Evolutionary conservation across 2,113 vertebrate species (phyloP).

Genomic region (Siniperca knerii): DNA sequence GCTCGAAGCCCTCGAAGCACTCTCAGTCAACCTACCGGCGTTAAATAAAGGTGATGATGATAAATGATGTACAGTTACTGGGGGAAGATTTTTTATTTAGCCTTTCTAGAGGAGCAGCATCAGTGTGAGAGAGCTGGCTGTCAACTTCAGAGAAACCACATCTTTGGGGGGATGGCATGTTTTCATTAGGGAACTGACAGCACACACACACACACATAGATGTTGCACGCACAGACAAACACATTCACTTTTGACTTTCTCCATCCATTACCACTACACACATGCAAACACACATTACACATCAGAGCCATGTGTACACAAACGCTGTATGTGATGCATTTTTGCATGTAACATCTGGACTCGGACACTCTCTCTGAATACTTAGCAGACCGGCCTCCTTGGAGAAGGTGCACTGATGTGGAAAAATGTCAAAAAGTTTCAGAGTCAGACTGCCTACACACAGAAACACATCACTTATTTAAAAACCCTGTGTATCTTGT

Average conservation of each 20-base stretch:
- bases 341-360: constrained; percentile 49
- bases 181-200: constrained; percentile 41
- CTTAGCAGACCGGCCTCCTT: background rate
- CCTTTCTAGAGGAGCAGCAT: constrained; percentile 34
- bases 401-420: constrained; percentile 31
- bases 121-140: constrained; percentile 26
- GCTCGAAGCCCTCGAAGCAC: constrained; percentile 18
- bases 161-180: constrained; percentile 46
- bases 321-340: constrained; percentile 26
- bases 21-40: background rate
- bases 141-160: constrained; percentile 50
- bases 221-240: background rate
- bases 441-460: constrained; percentile 27
- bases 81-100: constrained; percentile 47
- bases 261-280: background rate
- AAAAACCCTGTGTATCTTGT: background rate
- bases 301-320: background rate
- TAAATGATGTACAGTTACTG: constrained; percentile 49
- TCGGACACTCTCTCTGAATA: constrained; percentile 6
- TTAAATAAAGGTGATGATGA: constrained; percentile 54
- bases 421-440: constrained; percentile 47
- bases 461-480: constrained; percentile 21
- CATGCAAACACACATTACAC: background rate
- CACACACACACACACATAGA: background rate
- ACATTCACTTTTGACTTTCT: constrained; percentile 3